phyloP scores from a whole-genome alignment of 2,888 invertebrate genomes.

The Parascotia fuliginaria region DNA sequence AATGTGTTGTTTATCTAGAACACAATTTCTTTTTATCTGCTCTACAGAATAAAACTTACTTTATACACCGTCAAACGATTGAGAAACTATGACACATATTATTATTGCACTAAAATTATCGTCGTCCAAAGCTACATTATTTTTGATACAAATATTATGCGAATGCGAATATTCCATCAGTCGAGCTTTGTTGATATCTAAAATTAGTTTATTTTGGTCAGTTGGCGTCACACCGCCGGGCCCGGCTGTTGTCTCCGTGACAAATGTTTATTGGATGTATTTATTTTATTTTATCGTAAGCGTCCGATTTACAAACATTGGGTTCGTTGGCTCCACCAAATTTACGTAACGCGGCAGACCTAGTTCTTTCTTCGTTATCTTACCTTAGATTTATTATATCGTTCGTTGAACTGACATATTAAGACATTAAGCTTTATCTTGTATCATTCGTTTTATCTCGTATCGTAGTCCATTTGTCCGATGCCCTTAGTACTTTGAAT shows the following conservation, averaged over 20 bases:
- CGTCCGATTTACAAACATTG: conserved; percentile 54
- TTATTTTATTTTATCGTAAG: conserved; percentile 58
- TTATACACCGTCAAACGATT: conserved; percentile 4
- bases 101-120: conserved; percentile 44
- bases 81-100: conserved; percentile 27
- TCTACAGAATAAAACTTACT: background rate
- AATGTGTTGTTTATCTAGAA: conserved; percentile 17
- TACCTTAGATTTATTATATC: conserved; percentile 43
- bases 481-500: too few species aligned
- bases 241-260: conserved; percentile 50
- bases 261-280: conserved; percentile 61
- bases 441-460: background rate
- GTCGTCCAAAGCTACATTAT: conserved; percentile 40
- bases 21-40: background rate
- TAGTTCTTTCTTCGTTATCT: conserved; percentile 40
- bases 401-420: conserved; percentile 44
- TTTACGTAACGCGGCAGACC: conserved; percentile 53
- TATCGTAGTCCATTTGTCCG: too few species aligned
- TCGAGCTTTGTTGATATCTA: conserved; percentile 63
- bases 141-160: conserved; percentile 49
- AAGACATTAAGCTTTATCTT: background rate
- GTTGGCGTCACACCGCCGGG: conserved; percentile 51
- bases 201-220: conserved; percentile 51
- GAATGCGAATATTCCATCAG: conserved; percentile 36
- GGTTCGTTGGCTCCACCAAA: conserved; percentile 63